Evolutionary conservation across 1,140 invertebrate genomes (phyloP).

Genomic region (Sweltsa coloradensis): DNA sequence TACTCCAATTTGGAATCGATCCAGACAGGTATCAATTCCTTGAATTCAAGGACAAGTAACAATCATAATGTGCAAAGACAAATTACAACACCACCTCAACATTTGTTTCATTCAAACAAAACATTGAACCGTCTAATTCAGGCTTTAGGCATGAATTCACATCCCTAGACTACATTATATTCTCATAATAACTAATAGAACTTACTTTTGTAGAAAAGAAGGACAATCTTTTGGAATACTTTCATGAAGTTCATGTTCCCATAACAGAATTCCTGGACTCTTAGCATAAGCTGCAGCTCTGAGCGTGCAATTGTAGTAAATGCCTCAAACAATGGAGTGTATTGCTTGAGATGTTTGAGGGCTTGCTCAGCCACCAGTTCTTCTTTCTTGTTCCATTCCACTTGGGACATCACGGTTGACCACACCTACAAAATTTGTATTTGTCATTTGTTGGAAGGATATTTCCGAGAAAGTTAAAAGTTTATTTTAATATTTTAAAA

Average conservation of each 20-base stretch:
- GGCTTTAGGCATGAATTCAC: too few relatives aligned
- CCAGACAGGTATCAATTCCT: too few relatives aligned
- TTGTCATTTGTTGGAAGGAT: too few relatives aligned
- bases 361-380: slow-evolving; percentile 91
- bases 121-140: too few relatives aligned
- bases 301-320: slow-evolving; percentile 73
- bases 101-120: too few relatives aligned
- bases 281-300: slow-evolving; percentile 75
- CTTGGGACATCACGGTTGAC: slow-evolving; percentile 84
- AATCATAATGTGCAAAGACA: too few relatives aligned
- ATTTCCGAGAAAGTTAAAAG: too few relatives aligned
- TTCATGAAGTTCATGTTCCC: slow-evolving; percentile 99
- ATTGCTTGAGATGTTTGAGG: slow-evolving; percentile 76
- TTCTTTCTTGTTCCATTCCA: slow-evolving; percentile 98
- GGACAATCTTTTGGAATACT: slow-evolving; percentile 92
- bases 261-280: slow-evolving; percentile 94
- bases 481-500: too few relatives aligned
- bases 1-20: too few relatives aligned
- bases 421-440: slow-evolving; percentile 60
- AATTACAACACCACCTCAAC: too few relatives aligned
- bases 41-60: too few relatives aligned
- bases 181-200: neutral
- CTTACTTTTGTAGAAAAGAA: slow-evolving; percentile 89
- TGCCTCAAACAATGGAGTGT: slow-evolving; percentile 71
- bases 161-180: too few relatives aligned